Evolutionary conservation across 2,888 invertebrate species (phyloP).

Genomic region (Buathra laborator): DNA sequence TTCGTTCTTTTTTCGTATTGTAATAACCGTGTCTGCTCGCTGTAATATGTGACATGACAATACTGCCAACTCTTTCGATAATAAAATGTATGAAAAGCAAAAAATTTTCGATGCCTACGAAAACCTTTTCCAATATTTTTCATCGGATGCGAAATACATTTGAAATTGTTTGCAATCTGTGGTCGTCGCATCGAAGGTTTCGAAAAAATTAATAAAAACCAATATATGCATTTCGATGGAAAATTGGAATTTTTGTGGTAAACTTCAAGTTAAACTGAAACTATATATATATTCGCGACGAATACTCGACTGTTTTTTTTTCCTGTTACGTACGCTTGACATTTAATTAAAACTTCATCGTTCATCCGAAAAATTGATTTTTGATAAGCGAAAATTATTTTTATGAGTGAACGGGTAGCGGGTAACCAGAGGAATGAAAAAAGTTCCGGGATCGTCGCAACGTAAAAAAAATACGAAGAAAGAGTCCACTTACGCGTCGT

Average conservation of each 20-base stretch:
- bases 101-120: background rate
- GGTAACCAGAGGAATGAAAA: constrained; percentile 46
- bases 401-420: background rate
- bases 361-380: background rate
- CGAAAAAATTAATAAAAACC: background rate
- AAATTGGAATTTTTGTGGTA: background rate
- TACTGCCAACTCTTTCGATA: constrained; percentile 78
- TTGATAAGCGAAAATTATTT: constrained; percentile 28
- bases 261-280: background rate
- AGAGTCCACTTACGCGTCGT: constrained; percentile 51
- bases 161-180: too few relatives aligned
- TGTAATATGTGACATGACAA: constrained; percentile 78
- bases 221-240: background rate
- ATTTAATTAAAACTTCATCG: constrained; percentile 28
- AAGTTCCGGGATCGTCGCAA: background rate
- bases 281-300: background rate
- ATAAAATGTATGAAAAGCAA: constrained; percentile 68
- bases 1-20: constrained; percentile 50
- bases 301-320: constrained; percentile 25
- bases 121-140: background rate
- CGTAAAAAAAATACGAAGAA: constrained; percentile 52
- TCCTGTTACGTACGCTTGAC: background rate
- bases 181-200: too few relatives aligned
- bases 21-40: constrained; percentile 70
- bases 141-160: background rate